Conservation (phyloP, 2,113 vertebrate species). For the Carlito syrichta region DNA sequence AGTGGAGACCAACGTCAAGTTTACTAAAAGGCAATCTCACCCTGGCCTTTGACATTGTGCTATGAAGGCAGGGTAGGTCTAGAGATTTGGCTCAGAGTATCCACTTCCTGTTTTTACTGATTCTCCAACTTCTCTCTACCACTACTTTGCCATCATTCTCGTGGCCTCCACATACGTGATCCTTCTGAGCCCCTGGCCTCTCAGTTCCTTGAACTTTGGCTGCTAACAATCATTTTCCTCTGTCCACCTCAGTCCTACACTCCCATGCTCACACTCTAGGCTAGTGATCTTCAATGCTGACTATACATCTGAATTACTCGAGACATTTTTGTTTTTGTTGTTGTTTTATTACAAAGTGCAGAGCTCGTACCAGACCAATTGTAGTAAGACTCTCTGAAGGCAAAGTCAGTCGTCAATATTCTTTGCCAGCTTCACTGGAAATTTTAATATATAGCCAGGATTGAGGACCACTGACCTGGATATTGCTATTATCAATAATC, state of each 20-base stretch:
- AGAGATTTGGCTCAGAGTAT: neutral
- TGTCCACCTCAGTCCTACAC: neutral
- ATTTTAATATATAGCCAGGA: neutral
- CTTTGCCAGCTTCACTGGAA: neutral
- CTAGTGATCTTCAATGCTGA: neutral
- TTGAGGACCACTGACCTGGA: neutral
- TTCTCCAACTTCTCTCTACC: neutral
- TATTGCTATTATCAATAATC: neutral
- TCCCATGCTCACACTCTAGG: rapidly evolving
- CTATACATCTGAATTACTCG: neutral
- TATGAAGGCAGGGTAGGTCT: neutral
- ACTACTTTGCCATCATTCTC: neutral
- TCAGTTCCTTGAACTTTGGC: neutral
- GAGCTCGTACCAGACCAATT: neutral
- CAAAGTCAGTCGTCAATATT: neutral
- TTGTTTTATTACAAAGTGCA: neutral
- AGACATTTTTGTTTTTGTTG: neutral
- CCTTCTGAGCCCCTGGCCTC: neutral
- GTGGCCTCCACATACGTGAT: neutral
- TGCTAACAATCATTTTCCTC: neutral
- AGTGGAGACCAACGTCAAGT: neutral
- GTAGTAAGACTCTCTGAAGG: neutral
- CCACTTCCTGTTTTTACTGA: neutral
- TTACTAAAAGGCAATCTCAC: neutral
- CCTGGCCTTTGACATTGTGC: neutral